These are phyloP conservation scores for Lates japonicus DNA, from an alignment of 2,797 vertebrate species.

Conservation along the genomic window DNA sequence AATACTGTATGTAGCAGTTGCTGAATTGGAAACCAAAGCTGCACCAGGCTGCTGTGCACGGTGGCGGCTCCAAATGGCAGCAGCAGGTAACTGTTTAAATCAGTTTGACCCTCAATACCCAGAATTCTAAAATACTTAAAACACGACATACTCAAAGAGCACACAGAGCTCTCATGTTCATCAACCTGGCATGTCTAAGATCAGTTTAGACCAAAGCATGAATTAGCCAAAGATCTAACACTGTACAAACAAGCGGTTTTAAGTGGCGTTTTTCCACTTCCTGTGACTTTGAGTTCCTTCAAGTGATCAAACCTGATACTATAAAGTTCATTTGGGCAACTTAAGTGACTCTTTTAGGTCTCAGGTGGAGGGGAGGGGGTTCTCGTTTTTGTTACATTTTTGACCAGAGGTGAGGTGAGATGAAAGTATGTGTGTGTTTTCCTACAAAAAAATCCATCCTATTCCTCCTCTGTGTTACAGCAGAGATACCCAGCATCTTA, in stretches of 20 bases:
- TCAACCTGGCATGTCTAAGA: neutral
- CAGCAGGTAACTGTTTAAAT: constrained; percentile 19
- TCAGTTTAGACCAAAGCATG: neutral
- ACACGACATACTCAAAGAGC: neutral
- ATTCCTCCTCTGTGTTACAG: neutral
- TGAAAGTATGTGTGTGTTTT: neutral
- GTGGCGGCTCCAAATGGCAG: constrained; percentile 36
- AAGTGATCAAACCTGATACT: neutral
- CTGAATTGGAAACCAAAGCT: neutral
- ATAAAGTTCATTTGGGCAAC: neutral
- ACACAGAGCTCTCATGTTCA: neutral
- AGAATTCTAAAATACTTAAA: neutral
- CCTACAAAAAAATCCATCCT: neutral
- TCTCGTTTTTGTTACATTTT: neutral
- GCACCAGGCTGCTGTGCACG: neutral
- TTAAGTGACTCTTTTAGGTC: neutral
- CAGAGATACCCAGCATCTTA: neutral
- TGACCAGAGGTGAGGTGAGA: neutral
- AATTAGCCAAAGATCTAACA: neutral
- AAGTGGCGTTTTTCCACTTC: neutral
- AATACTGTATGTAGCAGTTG: neutral
- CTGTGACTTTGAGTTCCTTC: neutral
- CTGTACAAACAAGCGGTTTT: neutral
- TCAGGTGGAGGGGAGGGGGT: neutral
- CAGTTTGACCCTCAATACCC: neutral